Base-by-base conservation (phyloP, 2,888 invertebrate genomes). In the Cactoblastis cactorum region DNA sequence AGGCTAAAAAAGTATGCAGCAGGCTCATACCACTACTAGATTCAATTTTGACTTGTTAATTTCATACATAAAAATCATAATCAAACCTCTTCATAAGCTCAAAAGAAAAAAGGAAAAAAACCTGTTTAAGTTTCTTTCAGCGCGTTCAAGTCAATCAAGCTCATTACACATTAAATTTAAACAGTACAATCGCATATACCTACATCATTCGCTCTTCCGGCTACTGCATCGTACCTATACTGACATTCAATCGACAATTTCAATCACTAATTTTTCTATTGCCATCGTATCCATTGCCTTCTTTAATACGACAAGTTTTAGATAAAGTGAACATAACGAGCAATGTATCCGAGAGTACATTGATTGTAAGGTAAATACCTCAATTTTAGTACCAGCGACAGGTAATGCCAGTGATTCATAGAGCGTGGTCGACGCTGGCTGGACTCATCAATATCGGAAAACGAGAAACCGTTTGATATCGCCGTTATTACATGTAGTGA, bases 371-470 rank as follows among this genome's bases (percentile, higher is more conserved):
- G 18, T 34, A 19, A 43, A 28, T 15, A 28, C 3, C 3, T 9
- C 15, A 17, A n/a, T 24, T 11, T 1, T 54, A 32, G 58, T 67
- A 53, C n/a, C 33, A 47, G 55, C 53, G 45, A 9, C 74, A 78
- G 80, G 79, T 80, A 81, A 74, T 77, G 74, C 71, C 62, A 59
- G 73, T 78, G 80, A 82, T 80, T 77, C 77, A 81, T 74, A 61
- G 72, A 65, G 65, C 63, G 67, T 63, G 67, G 66, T 67, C 71
- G 69, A 62, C 63, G 68, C 56, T 65, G 62, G 66, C 69, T 70
- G 69, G 60, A 66, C 71, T 74, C 80, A 80, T 83, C 80, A 79
- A 81, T 82, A 82, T 80, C 73, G 74, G 74, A 67, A 72, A 77
- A 68, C 73, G 71, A 59, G 48, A 53, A 9, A 53, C 60, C 71